Evolutionary conservation across 1,140 invertebrate genomes (phyloP), one percentile per base, ranked within the genome.

Genomic region (Danaus melanippus): DNA sequence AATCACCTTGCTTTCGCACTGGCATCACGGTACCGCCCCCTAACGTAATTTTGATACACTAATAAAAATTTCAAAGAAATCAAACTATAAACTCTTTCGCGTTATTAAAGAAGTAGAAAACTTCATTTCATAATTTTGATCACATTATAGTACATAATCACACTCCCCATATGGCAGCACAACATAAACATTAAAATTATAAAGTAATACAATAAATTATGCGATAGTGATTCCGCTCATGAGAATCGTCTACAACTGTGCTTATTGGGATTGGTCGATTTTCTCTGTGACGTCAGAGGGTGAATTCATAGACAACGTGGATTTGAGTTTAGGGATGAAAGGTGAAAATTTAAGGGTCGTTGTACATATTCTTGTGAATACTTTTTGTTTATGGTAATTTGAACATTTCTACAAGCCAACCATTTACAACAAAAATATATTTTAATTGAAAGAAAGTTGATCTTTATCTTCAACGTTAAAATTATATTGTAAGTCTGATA

Each of bases 1-100:
- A 74, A 66, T 80, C 70, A 88, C 87, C 87, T 88, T 88, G 87
- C 84, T 88, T 88, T 67, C 87, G 87, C 79, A 88, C 87, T 82
- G 87, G 87, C 87, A 88, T 88, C 84, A 86, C 84, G 85, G 74
- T 74, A 74, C 78, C 81, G 82, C 84, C 84, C 83, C 80, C 76
- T 79, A 74, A 77, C 73, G 74, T 78, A 78, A 76, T 80, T 77
- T 73, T 72, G 73, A 74, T 74, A 77, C 78, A 76, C 78, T 83
- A 77, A 69, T 67, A 75, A 66, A 32, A 74, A 69, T 75, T 66
- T 60, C 64, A 70, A 50, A 66, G 71, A 81, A 78, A 79, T 69
- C 73, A 84, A 84, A 79, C 49, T 65, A 71, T 70, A 76, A 76
- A 69, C 61, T 62, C 71, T 76, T 76, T 74, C 62, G 81, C 74